phyloP scores from a whole-genome alignment of 2,113 vertebrate genomes.

The Sula dactylatra region DNA sequence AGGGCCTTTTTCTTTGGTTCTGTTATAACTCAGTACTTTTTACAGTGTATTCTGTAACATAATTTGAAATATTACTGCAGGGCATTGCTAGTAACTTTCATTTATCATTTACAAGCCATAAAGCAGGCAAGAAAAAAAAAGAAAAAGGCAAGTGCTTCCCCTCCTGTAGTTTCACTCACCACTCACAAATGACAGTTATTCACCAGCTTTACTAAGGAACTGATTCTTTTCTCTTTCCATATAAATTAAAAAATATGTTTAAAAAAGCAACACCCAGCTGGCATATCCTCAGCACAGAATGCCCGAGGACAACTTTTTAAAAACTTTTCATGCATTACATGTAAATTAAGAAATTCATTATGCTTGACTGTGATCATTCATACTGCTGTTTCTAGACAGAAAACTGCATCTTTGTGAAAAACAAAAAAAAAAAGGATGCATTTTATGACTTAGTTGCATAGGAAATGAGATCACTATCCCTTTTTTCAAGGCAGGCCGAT shows the following conservation, averaged over 20 bases:
- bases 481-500: not conserved
- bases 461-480: not conserved
- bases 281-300: not conserved
- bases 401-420: not conserved
- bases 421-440: not conserved
- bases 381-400: not conserved
- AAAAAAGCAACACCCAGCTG: not conserved
- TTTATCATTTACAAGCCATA: slow-evolving; percentile 56
- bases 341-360: not conserved
- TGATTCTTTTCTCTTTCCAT: not conserved
- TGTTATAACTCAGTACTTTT: not conserved
- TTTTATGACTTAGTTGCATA: not conserved
- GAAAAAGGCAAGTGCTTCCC: not conserved
- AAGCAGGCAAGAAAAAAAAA: not conserved
- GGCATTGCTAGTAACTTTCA: slow-evolving; percentile 15
- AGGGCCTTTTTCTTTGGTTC: not conserved
- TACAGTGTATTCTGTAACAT: not conserved
- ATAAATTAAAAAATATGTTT: not conserved
- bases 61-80: slow-evolving; percentile 39
- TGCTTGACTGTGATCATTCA: not conserved
- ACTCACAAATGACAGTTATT: slow-evolving; percentile 23
- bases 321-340: not conserved
- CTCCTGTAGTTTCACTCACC: not conserved
- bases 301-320: not conserved
- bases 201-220: not conserved